Conservation (phyloP, 2,888 invertebrate species). For the Taphrorychus bicolor region DNA sequence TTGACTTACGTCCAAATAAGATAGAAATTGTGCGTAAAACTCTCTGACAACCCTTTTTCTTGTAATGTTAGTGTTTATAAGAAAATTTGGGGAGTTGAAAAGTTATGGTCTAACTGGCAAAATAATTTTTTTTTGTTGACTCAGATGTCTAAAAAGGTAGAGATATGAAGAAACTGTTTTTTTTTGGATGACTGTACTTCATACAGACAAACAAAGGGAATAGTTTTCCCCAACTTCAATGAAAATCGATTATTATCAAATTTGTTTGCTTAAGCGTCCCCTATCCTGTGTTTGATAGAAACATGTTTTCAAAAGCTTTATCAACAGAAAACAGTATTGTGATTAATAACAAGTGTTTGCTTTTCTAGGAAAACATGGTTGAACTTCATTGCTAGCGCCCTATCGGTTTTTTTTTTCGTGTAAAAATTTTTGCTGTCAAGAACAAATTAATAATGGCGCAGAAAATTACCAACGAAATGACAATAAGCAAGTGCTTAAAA, state of each 20-base stretch:
- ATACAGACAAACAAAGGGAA: no score
- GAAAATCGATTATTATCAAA: neutral
- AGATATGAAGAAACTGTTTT: no score
- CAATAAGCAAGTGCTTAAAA: slow-evolving; percentile 32
- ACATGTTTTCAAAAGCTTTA: neutral
- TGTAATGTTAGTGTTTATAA: no score
- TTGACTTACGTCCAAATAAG: no score
- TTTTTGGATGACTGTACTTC: no score
- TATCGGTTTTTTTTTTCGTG: neutral
- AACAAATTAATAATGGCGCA: neutral
- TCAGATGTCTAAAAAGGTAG: no score
- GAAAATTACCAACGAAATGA: neutral
- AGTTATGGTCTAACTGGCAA: no score
- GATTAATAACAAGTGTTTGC: slow-evolving; percentile 1
- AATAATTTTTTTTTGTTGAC: no score
- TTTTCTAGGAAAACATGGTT: neutral
- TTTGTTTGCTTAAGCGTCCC: neutral
- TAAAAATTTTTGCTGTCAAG: neutral
- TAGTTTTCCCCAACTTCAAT: no score
- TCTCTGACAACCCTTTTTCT: no score
- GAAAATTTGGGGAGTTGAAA: no score
- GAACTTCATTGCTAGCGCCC: neutral
- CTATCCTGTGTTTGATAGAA: neutral
- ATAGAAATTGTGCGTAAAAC: no score
- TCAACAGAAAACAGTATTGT: neutral